Base-by-base conservation (phyloP, 2,888 invertebrate genomes). In the Ametastegia equiseti region DNA sequence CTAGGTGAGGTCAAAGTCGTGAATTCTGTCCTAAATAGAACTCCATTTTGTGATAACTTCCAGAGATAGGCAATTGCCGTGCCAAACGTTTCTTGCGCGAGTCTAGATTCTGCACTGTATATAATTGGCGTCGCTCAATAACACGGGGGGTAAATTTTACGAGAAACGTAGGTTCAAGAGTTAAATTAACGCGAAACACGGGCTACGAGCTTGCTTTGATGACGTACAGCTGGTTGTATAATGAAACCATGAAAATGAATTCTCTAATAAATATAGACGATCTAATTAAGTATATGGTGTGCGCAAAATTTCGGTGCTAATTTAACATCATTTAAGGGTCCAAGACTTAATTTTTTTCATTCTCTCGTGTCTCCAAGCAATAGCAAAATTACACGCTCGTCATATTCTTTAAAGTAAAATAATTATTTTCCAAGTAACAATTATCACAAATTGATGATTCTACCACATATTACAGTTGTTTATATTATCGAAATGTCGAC, bases 221-320 rank as follows among this genome's bases (percentile, higher is more conserved):
- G 39, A 67, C 39, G 67, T 27, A 39, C 36, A 13, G 19, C 67
- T 23, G n/a, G 36, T 67, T 39, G 67, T 42, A 67, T 67, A 67
- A 67, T 42, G 42, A 19, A 42, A 19, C 15, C 67, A 19, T 4
- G 1, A 0, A 15, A 39, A 39, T 39, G 36, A 67, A 39, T 39
- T 67, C 39, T 67, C 39, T 42, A 42, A 67, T 67, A 39, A 67
- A 67, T 23, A 67, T 67, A 67, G 39, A 42, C 23, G 19, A 67
- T 42, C 42, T 6, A 67, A 67, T 42, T 39, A 67, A 27, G 67
- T 39, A 11, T 39, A 23, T 39, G 3, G 65, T 23, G 39, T 11
- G 23, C 67, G 27, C n/a, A 36, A 39, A 67, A 67, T 67, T 67
- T 4, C 6, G 19, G 11, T 19, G 23, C 39, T 67, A 39, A 67